phyloP scores from a whole-genome alignment of 2,113 vertebrate species.

The Terrapene triunguis region DNA sequence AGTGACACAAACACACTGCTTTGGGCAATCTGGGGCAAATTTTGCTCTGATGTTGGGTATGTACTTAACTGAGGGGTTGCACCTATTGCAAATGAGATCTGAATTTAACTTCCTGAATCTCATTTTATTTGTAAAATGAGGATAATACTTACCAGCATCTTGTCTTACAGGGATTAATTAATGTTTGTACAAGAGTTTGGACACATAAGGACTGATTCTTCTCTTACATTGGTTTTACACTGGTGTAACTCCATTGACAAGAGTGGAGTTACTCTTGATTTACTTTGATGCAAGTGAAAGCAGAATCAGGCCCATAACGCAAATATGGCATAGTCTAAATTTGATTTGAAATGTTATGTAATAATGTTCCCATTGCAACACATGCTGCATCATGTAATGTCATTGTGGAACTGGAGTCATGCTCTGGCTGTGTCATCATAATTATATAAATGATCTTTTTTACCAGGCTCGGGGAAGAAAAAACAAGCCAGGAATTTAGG shows the following conservation, averaged over 20 bases:
- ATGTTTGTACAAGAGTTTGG: background rate
- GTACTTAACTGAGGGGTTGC: background rate
- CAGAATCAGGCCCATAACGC: background rate
- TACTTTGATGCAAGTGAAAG: background rate
- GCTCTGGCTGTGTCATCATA: background rate
- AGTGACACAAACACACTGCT: background rate
- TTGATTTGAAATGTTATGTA: background rate
- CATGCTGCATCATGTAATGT: background rate
- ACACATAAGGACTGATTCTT: background rate
- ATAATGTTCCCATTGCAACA: background rate
- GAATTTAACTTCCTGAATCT: background rate
- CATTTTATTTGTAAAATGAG: background rate
- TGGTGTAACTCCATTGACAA: background rate
- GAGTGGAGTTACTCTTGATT: background rate
- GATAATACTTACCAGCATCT: background rate
- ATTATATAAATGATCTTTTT: background rate
- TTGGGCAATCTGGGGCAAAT: background rate
- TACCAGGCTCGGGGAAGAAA: background rate
- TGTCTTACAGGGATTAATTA: background rate
- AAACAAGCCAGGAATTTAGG: background rate
- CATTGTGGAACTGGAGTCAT: background rate
- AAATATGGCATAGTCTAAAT: background rate
- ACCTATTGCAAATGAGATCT: background rate
- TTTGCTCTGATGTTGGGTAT: background rate
- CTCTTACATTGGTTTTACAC: accelerated